phyloP scores from a whole-genome alignment of 92 coral and sea anemone genomes.

The Plumapathes pennacea region DNA sequence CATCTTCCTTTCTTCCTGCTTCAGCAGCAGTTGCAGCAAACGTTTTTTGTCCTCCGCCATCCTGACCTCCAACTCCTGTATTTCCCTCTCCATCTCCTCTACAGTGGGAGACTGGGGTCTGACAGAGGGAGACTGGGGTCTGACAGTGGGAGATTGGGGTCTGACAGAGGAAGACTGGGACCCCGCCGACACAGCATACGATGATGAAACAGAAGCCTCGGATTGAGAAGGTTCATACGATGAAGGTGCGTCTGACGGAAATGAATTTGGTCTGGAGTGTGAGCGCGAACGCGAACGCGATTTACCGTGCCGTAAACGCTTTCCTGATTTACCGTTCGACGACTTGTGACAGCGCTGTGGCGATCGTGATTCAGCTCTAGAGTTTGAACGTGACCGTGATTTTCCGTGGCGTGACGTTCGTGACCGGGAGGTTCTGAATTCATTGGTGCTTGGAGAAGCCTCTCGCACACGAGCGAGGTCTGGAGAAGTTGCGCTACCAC shows the following conservation, averaged over 20 bases:
- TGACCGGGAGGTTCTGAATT: neutral
- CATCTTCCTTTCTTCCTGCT: conserved; percentile 52
- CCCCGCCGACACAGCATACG: too few species aligned
- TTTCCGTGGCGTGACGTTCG: neutral
- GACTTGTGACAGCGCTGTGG: neutral
- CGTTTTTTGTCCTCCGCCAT: conserved; percentile 68
- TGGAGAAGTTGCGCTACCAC: conserved; percentile 47
- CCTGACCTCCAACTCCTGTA: conserved; percentile 70
- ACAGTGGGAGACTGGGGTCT: neutral
- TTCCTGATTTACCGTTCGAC: neutral
- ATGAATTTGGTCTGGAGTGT: too few species aligned
- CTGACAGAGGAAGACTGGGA: neutral
- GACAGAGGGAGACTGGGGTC: neutral
- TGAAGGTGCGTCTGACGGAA: too few species aligned
- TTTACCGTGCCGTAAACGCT: too few species aligned
- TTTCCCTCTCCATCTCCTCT: conserved; percentile 69
- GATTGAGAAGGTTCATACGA: too few species aligned
- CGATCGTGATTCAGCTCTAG: neutral
- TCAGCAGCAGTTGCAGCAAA: conserved; percentile 48
- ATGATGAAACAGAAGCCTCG: too few species aligned
- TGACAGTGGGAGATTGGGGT: neutral
- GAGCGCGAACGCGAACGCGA: too few species aligned
- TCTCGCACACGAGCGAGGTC: neutral
- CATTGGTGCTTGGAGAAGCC: neutral
- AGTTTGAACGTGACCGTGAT: conserved; percentile 15